A percentile compares a stretch with the other conserved stretches of the same genome.
Evolutionary conservation across 2,888 invertebrate species (phyloP).

Genomic region (Mechanitis messenoides): DNA sequence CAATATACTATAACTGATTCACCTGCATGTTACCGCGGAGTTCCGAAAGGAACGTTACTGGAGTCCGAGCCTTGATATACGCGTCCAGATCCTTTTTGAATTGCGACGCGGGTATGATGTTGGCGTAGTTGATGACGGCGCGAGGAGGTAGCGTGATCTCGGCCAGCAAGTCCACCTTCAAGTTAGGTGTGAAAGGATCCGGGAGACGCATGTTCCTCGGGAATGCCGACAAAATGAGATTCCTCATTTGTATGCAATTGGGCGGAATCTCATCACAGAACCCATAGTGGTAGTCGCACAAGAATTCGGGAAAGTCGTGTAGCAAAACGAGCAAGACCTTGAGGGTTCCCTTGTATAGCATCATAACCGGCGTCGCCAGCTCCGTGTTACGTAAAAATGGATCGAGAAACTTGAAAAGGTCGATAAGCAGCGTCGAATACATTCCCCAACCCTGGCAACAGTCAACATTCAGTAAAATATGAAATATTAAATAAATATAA

Average conservation of each 20-base stretch:
- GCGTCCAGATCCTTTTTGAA: slow-evolving; percentile 98
- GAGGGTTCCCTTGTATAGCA: slow-evolving; percentile 96
- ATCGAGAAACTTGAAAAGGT: slow-evolving; percentile 96
- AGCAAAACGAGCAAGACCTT: slow-evolving; percentile 95
- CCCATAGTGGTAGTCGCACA: slow-evolving; percentile 99
- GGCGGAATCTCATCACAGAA: slow-evolving; percentile 99
- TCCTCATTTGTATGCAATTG: slow-evolving; percentile 99
- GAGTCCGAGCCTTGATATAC: slow-evolving; percentile 94
- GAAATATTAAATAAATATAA: slow-evolving; percentile 9
- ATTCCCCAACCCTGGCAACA: slow-evolving; percentile 89
- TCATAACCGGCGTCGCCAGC: slow-evolving; percentile 93
- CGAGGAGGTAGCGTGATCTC: slow-evolving; percentile 93
- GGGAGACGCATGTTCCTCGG: slow-evolving; percentile 98
- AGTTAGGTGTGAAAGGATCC: slow-evolving; percentile 98
- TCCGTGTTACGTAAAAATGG: slow-evolving; percentile 98
- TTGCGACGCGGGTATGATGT: slow-evolving; percentile 88
- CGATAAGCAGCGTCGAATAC: slow-evolving; percentile 96
- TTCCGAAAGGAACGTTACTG: slow-evolving; percentile 96
- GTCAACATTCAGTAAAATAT: slow-evolving; percentile 16
- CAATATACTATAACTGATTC: slow-evolving; percentile 12
- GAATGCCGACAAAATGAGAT: slow-evolving; percentile 97
- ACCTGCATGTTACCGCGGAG: slow-evolving; percentile 92
- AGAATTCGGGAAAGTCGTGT: slow-evolving; percentile 99
- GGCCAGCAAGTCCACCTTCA: slow-evolving; percentile 93
- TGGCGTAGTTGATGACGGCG: slow-evolving; percentile 90